Percentiles rank a stretch among this genome's conserved stretches.
Conservation (phyloP, 2,888 invertebrate genomes). For the Shargacucullia verbasci region DNA sequence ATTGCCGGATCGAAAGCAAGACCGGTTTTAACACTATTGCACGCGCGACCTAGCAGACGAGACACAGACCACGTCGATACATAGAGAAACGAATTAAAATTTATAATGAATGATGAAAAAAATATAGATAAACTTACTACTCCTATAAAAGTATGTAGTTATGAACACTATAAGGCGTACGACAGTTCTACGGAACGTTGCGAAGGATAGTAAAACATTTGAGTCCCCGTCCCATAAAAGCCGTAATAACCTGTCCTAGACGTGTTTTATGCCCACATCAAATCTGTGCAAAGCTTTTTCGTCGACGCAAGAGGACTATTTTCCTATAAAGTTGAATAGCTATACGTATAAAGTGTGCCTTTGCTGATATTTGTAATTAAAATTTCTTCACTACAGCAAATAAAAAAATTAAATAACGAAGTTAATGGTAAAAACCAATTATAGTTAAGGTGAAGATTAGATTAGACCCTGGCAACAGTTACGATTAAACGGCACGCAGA, state of each 20-base stretch:
- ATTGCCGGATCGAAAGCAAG: slow-evolving; percentile 27
- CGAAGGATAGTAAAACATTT: not conserved
- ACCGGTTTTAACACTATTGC: slow-evolving; percentile 35
- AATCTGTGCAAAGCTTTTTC: not conserved
- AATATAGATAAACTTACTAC: no score
- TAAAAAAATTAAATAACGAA: not conserved
- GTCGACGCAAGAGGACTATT: not conserved
- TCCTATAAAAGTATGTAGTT: no score
- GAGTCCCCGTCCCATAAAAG: not conserved
- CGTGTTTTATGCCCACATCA: slow-evolving; percentile 1
- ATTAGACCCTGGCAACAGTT: slow-evolving; percentile 1
- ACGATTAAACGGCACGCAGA: not conserved
- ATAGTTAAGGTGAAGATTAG: not conserved
- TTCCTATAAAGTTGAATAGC: no score
- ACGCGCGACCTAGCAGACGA: slow-evolving; percentile 21
- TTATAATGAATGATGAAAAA: not conserved
- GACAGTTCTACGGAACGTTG: no score
- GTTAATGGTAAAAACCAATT: no score
- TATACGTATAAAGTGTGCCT: no score
- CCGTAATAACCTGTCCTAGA: not conserved
- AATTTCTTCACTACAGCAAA: not conserved
- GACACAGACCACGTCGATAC: slow-evolving; percentile 4
- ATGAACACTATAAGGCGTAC: no score
- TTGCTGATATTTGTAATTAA: no score
- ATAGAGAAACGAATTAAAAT: not conserved